Percentiles rank a stretch among this genome's conserved stretches.
phyloP scores from a whole-genome alignment of 2,113 vertebrate species.

The Mesocricetus auratus region DNA sequence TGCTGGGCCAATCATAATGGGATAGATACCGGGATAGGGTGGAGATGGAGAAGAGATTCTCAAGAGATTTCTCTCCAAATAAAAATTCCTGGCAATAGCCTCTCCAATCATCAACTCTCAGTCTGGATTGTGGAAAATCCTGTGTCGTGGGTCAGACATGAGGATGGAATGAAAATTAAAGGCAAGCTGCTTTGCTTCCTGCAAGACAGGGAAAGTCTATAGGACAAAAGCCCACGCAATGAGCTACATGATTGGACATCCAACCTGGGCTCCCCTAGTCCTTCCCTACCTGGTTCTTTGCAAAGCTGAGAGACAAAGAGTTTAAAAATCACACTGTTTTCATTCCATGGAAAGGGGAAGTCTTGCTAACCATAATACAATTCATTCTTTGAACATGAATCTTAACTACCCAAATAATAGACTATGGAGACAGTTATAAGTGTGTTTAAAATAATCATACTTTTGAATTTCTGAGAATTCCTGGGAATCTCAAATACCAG shows the following conservation, averaged over 20 bases:
- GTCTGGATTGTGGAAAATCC: conserved; percentile 47
- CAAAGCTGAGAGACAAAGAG: conserved; percentile 24
- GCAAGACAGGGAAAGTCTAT: not conserved
- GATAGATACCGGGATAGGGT: conserved; percentile 64
- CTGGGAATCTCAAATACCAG: not conserved
- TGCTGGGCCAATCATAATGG: conserved; percentile 53
- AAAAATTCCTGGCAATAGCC: conserved; percentile 70
- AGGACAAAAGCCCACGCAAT: not conserved
- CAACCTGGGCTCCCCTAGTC: not conserved
- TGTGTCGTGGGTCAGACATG: not conserved
- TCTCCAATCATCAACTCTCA: conserved; percentile 36
- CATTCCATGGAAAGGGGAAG: not conserved
- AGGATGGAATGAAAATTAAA: not conserved
- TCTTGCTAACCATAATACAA: too few species aligned
- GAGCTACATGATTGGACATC: not conserved
- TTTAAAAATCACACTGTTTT: not conserved
- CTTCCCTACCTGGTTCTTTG: not conserved
- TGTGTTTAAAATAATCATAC: not conserved
- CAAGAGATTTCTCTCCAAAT: conserved; percentile 68
- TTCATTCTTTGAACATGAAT: not conserved
- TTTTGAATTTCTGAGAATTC: not conserved
- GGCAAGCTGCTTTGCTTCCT: not conserved
- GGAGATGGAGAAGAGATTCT: conserved; percentile 66
- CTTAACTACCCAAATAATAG: not conserved
- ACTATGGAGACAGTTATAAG: not conserved